These are phyloP conservation scores for Amblyornis subalaris DNA, from an alignment of 2,113 vertebrate genomes.

Conservation along the genomic window DNA sequence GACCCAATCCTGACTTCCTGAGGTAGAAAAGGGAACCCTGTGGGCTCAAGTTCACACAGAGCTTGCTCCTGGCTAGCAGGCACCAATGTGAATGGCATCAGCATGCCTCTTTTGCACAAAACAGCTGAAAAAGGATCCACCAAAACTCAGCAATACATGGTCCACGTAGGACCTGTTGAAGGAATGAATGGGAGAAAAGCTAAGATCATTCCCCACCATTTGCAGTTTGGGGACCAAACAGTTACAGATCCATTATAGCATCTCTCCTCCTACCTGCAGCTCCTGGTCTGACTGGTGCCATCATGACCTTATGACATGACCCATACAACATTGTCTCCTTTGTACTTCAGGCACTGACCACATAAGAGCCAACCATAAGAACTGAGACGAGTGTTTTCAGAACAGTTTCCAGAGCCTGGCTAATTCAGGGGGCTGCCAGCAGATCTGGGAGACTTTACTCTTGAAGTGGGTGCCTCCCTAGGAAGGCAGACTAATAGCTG, in stretches of 20 bases:
- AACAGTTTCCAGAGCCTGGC: not conserved
- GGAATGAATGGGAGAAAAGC: not conserved
- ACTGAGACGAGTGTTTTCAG: not conserved
- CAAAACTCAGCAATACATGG: not conserved
- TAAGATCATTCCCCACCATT: not conserved
- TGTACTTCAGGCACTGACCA: not conserved
- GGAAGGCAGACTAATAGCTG: not conserved
- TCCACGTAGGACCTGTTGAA: not conserved
- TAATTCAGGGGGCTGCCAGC: not conserved
- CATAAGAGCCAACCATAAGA: fast-evolving
- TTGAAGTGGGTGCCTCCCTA: no score
- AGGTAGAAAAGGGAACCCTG: not conserved
- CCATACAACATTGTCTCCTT: not conserved
- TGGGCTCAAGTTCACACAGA: not conserved
- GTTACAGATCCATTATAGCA: not conserved
- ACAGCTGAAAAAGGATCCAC: not conserved
- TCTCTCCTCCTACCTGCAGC: not conserved
- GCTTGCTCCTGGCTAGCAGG: not conserved
- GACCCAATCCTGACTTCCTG: not conserved
- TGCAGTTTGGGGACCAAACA: not conserved
- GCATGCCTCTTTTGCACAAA: not conserved
- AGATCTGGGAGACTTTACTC: not conserved
- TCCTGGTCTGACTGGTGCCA: not conserved
- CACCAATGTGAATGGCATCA: not conserved
- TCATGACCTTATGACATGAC: not conserved